Evolutionary conservation across 2,113 vertebrate species (phyloP).

Genomic region (Thalassoma bifasciatum): DNA sequence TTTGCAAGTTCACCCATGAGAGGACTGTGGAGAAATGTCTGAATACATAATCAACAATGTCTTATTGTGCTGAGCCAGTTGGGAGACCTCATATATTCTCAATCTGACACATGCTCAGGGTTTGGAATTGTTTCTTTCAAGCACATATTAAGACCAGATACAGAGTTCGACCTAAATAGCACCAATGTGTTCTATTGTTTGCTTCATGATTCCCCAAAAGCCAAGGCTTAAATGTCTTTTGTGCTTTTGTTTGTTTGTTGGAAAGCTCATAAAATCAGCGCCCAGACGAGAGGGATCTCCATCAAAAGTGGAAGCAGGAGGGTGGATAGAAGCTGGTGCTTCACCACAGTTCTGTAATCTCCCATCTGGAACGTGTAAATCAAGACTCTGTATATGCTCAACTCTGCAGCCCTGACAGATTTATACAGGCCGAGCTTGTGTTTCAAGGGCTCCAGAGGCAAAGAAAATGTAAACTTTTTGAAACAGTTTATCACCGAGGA

Average conservation of each 20-base stretch:
- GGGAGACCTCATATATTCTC: slow-evolving; percentile 61
- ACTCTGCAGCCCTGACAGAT: slow-evolving; percentile 80
- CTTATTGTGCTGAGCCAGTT: slow-evolving; percentile 63
- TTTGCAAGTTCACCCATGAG: slow-evolving; percentile 64
- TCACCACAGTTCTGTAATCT: slow-evolving; percentile 73
- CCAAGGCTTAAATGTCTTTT: slow-evolving; percentile 50
- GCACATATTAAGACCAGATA: slow-evolving; percentile 61
- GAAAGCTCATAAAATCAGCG: slow-evolving; percentile 60
- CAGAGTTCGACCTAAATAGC: slow-evolving; percentile 44
- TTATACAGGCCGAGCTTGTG: slow-evolving; percentile 78
- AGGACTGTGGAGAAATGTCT: slow-evolving; percentile 62
- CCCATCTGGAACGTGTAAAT: slow-evolving; percentile 85
- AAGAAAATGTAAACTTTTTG: slow-evolving; percentile 80
- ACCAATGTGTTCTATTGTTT: slow-evolving; percentile 68
- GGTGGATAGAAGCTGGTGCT: slow-evolving; percentile 55
- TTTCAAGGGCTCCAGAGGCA: slow-evolving; percentile 76
- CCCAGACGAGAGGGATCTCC: slow-evolving; percentile 57
- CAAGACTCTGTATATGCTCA: slow-evolving; percentile 80
- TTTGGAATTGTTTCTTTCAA: slow-evolving; percentile 52
- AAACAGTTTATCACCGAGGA: slow-evolving; percentile 74
- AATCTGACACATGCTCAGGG: slow-evolving; percentile 56
- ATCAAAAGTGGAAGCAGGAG: slow-evolving; percentile 55
- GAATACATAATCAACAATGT: slow-evolving; percentile 70
- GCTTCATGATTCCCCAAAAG: slow-evolving; percentile 39
- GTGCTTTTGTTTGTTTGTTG: slow-evolving; percentile 74